Percentiles rank a stretch among this genome's conserved stretches.
Evolutionary conservation across 2,113 vertebrate species (phyloP).

Genomic region (Budorcas taxicolor): DNA sequence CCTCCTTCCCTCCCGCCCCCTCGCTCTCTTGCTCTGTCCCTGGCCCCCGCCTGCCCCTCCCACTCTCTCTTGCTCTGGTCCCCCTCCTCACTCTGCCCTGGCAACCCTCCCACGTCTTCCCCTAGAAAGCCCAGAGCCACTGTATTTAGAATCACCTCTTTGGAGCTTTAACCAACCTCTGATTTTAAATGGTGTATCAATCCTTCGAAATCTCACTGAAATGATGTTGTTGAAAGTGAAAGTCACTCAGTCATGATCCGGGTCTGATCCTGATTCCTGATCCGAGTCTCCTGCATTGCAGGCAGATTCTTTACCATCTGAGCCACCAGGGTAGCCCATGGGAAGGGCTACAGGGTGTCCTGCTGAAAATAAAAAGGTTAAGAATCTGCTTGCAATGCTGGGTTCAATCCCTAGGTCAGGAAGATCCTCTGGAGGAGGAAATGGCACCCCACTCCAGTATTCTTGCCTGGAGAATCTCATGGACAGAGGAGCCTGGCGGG

Average conservation of each 20-base stretch:
- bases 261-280: background rate
- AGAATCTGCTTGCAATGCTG: background rate
- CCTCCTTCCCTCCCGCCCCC: background rate
- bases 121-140: background rate
- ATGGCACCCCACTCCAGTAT: background rate
- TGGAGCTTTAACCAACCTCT: background rate
- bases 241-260: background rate
- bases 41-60: background rate
- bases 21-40: background rate
- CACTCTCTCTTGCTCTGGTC: background rate
- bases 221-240: background rate
- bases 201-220: background rate
- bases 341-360: background rate
- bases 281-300: background rate
- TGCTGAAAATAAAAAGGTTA: background rate
- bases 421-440: background rate
- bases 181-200: background rate
- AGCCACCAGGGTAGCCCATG: background rate
- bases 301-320: background rate
- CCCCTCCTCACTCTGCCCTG: background rate
- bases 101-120: background rate
- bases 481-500: background rate
- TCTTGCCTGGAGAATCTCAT: background rate
- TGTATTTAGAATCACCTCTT: background rate
- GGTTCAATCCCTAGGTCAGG: background rate